A percentile compares a stretch with the other conserved stretches of the same genome.
Evolutionary conservation across 2,113 vertebrate species (phyloP).

Genomic region (Accipiter cooperii): DNA sequence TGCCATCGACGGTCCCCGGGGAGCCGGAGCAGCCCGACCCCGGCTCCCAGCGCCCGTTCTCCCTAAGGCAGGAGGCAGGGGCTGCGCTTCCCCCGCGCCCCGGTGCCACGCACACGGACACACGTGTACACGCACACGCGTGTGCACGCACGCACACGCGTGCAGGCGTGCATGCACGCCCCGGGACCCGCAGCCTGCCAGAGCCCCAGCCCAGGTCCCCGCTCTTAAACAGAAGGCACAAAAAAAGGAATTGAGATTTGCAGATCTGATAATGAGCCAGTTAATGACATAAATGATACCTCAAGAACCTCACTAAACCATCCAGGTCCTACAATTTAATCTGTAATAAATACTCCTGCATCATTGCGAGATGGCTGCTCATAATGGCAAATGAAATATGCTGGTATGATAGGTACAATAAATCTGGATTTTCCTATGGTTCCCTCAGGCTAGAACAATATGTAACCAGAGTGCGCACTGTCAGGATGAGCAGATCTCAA

Average conservation of each 20-base stretch:
- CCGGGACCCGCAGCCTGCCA: not conserved
- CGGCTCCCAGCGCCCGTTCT: not conserved
- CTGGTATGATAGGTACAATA: constrained; percentile 99
- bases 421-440: constrained; percentile 99
- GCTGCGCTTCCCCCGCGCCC: not conserved
- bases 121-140: not conserved
- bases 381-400: constrained; percentile 99
- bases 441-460: constrained; percentile 99
- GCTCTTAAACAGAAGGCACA: constrained; percentile 65
- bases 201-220: constrained; percentile 20
- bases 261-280: constrained; percentile 95
- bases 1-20: not conserved
- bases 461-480: constrained; percentile 99
- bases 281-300: constrained; percentile 99
- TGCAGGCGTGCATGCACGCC: not conserved
- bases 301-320: constrained; percentile 97
- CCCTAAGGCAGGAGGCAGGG: not conserved
- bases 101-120: not conserved
- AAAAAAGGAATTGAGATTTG: constrained; percentile 83
- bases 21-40: not conserved
- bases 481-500: constrained; percentile 99
- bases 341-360: constrained; percentile 99
- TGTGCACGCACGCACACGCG: not conserved
- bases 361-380: constrained; percentile 98
- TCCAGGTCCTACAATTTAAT: constrained; percentile 99